Conservation (phyloP, 2,888 invertebrate species). For the Sympetrum striolatum region DNA sequence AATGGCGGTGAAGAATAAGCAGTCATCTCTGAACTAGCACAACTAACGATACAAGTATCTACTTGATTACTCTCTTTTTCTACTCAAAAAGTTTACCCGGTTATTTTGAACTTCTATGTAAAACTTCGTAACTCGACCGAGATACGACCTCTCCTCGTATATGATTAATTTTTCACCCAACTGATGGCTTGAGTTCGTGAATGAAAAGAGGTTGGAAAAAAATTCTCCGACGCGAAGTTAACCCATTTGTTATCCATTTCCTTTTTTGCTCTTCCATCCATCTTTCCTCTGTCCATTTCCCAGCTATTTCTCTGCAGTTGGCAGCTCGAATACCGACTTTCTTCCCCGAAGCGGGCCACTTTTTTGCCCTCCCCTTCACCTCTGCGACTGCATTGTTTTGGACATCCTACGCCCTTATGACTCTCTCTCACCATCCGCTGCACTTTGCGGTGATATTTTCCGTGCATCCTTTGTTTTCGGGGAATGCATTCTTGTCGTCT, state of each 20-base stretch:
- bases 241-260: constrained; percentile 3
- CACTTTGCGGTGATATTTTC: background rate
- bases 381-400: background rate
- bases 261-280: background rate
- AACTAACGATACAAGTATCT: too few relatives aligned
- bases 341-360: background rate
- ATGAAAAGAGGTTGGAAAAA: background rate
- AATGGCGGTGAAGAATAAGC: too few relatives aligned
- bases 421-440: background rate
- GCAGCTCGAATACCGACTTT: background rate
- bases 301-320: background rate
- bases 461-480: background rate
- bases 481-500: background rate
- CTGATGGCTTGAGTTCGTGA: background rate
- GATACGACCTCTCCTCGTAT: background rate
- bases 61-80: too few relatives aligned
- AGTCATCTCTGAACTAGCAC: too few relatives aligned
- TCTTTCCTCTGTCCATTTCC: background rate
- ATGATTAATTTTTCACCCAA: background rate
- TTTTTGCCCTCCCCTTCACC: background rate
- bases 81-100: too few relatives aligned
- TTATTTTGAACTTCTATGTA: too few relatives aligned
- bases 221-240: background rate
- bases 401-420: background rate
- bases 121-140: too few relatives aligned